Conservation (phyloP, 2,113 vertebrate genomes). For the Nestor notabilis region DNA sequence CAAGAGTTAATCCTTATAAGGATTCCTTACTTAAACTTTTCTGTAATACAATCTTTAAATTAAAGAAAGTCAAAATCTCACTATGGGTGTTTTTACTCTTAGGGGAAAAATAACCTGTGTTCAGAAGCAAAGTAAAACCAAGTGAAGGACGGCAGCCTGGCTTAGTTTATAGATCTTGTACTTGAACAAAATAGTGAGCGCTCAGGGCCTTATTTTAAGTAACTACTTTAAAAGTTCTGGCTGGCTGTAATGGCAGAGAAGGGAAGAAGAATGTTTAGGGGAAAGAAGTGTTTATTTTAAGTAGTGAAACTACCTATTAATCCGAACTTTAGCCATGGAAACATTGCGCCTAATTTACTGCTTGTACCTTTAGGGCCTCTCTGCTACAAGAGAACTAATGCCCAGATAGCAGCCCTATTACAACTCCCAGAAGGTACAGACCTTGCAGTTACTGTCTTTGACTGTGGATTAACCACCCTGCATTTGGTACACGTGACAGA, state of each 20-base stretch:
- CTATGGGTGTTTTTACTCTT: slow-evolving; percentile 52
- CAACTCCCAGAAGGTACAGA: background rate
- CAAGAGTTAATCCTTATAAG: slow-evolving; percentile 69
- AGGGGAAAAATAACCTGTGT: background rate
- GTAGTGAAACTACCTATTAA: background rate
- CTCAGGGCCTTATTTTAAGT: background rate
- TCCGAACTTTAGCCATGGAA: background rate
- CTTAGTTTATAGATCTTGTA: background rate
- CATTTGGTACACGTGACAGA: background rate
- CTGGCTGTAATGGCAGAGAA: background rate
- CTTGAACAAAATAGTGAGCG: background rate
- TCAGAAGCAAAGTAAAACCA: background rate
- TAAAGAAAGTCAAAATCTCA: slow-evolving; percentile 66
- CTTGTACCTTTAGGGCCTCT: background rate
- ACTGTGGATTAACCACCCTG: background rate
- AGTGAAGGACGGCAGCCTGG: background rate
- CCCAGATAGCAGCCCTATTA: background rate
- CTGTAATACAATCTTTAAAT: slow-evolving; percentile 73
- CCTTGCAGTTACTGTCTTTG: background rate
- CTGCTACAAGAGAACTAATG: background rate
- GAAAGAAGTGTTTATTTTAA: background rate
- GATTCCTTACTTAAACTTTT: slow-evolving; percentile 64
- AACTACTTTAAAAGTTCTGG: background rate
- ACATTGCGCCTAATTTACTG: background rate
- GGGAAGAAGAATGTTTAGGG: background rate